Evolutionary conservation across 1,140 invertebrate species (phyloP).

Genomic region (Chionoecetes opilio): DNA sequence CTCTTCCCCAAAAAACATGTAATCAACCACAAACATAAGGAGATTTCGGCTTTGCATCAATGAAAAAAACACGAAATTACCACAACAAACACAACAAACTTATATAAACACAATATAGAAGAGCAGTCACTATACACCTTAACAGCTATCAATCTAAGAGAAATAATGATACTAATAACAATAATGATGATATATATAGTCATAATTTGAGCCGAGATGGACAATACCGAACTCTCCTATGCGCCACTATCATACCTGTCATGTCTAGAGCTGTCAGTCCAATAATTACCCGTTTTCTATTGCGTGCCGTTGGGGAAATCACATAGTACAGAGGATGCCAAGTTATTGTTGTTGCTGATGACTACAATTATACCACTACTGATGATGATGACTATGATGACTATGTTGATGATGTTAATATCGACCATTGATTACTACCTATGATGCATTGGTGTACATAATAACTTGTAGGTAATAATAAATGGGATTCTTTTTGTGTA

Average conservation of each 20-base stretch:
- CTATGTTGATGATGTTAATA: no score
- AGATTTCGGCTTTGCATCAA: not conserved
- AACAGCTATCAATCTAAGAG: not conserved
- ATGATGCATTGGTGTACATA: constrained; percentile 17
- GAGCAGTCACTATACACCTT: not conserved
- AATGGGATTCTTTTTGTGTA: constrained; percentile 18
- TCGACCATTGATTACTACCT: not conserved
- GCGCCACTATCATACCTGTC: not conserved
- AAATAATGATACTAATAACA: constrained; percentile 11
- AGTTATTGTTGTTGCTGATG: no score
- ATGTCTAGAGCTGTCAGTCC: not conserved
- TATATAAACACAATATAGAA: not conserved
- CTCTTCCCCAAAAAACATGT: not conserved
- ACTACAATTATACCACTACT: not conserved
- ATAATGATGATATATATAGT: not conserved
- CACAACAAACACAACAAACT: not conserved
- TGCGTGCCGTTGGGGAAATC: not conserved
- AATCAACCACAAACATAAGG: not conserved
- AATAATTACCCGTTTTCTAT: not conserved
- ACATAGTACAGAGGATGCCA: not conserved
- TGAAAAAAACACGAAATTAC: not conserved
- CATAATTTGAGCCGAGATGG: not conserved
- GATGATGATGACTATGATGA: not conserved
- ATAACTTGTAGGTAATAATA: not conserved
- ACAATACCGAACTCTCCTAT: not conserved